phyloP scores from a whole-genome alignment of 1,140 invertebrate species.

The Ridgeia piscesae region DNA sequence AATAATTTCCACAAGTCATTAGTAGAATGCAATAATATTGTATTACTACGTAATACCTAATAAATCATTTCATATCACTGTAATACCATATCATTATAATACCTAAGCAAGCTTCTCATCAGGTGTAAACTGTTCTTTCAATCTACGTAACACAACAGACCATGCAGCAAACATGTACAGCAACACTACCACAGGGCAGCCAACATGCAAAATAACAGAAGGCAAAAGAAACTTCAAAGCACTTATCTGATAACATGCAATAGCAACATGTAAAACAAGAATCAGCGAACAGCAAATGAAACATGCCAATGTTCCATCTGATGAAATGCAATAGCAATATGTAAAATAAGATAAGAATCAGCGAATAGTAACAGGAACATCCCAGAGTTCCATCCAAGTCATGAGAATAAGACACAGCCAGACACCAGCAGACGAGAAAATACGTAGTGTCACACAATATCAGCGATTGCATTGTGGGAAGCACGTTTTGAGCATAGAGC shows the following conservation, averaged over 20 bases:
- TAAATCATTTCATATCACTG: not conserved
- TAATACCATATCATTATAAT: no score
- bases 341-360: no score
- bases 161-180: not conserved
- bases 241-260: not conserved
- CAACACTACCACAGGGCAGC: not conserved
- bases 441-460: not conserved
- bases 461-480: not conserved
- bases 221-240: not conserved
- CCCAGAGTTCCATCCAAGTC: not conserved
- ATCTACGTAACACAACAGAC: not conserved
- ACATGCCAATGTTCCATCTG: not conserved
- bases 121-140: not conserved
- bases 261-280: not conserved
- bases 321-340: no score
- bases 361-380: no score
- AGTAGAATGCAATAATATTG: not conserved
- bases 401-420: not conserved
- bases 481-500: not conserved
- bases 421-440: not conserved
- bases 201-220: not conserved
- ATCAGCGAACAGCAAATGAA: not conserved
- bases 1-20: not conserved
- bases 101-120: no score
- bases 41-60: not conserved